Evolutionary conservation across 2,888 invertebrate species (phyloP), one percentile per base, ranked within the genome.

Genomic region (Andrena camellia): DNA sequence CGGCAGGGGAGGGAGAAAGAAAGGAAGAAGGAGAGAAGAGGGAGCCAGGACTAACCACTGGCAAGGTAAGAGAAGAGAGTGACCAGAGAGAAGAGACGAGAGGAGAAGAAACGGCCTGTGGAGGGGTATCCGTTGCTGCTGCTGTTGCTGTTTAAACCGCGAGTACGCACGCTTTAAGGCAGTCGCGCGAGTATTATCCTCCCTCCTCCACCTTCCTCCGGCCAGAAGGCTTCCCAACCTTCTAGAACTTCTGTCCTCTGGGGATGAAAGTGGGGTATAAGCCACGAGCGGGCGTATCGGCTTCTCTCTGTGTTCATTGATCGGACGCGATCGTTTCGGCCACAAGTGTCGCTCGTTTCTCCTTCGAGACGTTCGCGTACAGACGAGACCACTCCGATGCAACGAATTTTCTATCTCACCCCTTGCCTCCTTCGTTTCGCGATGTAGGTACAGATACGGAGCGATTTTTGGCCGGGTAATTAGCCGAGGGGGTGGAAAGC

Each of bases 61-160:
- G 81, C 82, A 78, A 81, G 75, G 82, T 78, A 86, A 85, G 87
- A 86, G 78, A 85, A 81, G 82, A 84, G 83, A 84, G 85, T 76
- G 85, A 75, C 73, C 64, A 81, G 78, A 83, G 80, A 68, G 85
- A 81, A 84, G 84, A 85, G 86, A 86, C 78, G 86, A 82, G 81
- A 88, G 76, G 78, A 84, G 81, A 86, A 81, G 77, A 84, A 84
- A 81, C 80, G 78, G 84, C 68, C 78, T 77, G 80, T 84, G 88
- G 89, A 84, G 89, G 88, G 88, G 90, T 88, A 88, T 86, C 76
- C 85, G 88, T 78, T 85, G 87, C 89, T 89, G 86, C 70, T 82
- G 85, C 84, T 70, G 82, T 86, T 86, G 86, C 86, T 88, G 85
- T 84, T 88, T 84, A 77, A 85, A 78, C 81, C 81, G 82, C 83